Evolutionary conservation across 2,888 invertebrate genomes (phyloP).

Genomic region (Tillus elongatus): DNA sequence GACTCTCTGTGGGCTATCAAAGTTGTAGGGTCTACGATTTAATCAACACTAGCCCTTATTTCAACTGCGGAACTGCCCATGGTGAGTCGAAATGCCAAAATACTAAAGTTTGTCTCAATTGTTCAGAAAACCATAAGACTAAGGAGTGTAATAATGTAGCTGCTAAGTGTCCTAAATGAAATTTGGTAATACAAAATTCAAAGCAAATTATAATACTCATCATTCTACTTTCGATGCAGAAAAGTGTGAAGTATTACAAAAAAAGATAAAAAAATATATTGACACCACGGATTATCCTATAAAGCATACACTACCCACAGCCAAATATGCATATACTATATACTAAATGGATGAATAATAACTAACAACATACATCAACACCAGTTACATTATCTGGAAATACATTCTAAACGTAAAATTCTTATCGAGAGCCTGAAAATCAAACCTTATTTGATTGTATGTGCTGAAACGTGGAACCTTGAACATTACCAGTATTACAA

Average conservation of each 20-base stretch:
- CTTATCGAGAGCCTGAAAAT: constrained; percentile 1
- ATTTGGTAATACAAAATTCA: constrained; percentile 1
- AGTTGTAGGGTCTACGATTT: constrained; percentile 3
- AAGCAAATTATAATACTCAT: background rate
- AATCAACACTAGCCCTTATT: background rate
- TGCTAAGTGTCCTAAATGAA: constrained; percentile 2
- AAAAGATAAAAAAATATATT: constrained; percentile 1
- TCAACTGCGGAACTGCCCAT: constrained; percentile 4
- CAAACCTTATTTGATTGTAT: background rate
- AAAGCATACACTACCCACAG: background rate
- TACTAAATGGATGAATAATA: too few relatives aligned
- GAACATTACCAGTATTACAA: constrained; percentile 3
- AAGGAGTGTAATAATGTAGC: background rate
- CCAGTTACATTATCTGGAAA: too few relatives aligned
- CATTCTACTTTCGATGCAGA: background rate
- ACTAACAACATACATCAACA: too few relatives aligned
- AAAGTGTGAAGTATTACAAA: constrained; percentile 1
- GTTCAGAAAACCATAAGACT: background rate
- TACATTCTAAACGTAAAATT: background rate
- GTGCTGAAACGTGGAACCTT: background rate
- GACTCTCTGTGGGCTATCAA: constrained; percentile 3
- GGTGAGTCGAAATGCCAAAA: background rate
- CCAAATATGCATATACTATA: background rate
- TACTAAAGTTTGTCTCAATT: background rate
- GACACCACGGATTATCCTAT: constrained; percentile 6